Evolutionary conservation across 2,797 vertebrate genomes (phyloP), one percentile per base, ranked within the genome.

Genomic region (Coracias cyanogaster): DNA sequence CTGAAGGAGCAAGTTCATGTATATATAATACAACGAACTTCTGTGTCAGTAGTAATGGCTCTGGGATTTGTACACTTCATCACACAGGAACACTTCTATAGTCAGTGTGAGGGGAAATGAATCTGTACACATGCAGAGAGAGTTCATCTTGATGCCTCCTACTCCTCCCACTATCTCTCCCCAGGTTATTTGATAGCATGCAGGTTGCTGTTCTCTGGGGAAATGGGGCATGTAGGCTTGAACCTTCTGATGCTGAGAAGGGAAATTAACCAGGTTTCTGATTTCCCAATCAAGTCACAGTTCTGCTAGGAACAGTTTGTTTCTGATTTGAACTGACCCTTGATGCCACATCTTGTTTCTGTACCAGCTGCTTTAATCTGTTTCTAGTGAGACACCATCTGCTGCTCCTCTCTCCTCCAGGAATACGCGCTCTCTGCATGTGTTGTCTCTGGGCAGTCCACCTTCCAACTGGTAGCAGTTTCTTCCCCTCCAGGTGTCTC

Each of bases 361-460:
- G 1, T 77, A 85, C 60, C 79, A 74, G 65, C 69, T 87, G 71
- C 87, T 94, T 82, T 73, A 55, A 70, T 70, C 82, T 62, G 46
- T 87, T 94, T 85, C 79, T 64, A 78, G 43, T 10, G 35, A 90
- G 76, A 45, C 33, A 17, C 72, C 93, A 81, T 74, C 89, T 96
- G 93, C 91, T 94, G 66, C 2, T 3, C 79, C 80, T 84, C 69
- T 58, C 82, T 85, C n/a, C 62, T 82, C 39, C 37, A 60, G 91
- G 33, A 79, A 51, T 39, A 51, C 0, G 0, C 33, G 39, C 33
- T 60, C 43, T 19, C 66, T 41, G 1, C 20, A 4, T 1, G 0
- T 48, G 39, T 66, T 66, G 29, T 45, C 73, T 64, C 43, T 4
- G 4, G 57, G 55, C 67, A 45, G 65, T 9, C 55, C 45, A 15